Evolutionary conservation across 2,888 invertebrate species (phyloP).

Genomic region (Agrochola litura): DNA sequence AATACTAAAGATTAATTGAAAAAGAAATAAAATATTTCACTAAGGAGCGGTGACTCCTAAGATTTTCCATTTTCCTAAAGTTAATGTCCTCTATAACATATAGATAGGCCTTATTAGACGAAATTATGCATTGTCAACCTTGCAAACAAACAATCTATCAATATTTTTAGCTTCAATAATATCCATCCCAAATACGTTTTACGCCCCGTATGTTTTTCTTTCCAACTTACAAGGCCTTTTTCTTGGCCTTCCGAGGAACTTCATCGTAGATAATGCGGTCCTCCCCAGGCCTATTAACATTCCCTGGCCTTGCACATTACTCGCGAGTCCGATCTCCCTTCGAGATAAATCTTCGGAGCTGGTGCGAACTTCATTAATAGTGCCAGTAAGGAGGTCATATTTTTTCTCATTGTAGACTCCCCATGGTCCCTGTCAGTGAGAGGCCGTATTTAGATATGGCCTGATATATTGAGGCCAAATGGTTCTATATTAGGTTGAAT

Average conservation of each 20-base stretch:
- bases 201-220: neutral
- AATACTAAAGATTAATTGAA: neutral
- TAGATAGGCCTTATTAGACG: neutral
- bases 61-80: neutral
- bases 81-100: neutral
- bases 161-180: neutral
- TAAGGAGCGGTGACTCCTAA: neutral
- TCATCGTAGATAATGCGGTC: conserved; percentile 57
- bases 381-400: conserved; percentile 48
- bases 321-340: conserved; percentile 55
- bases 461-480: conserved; percentile 20
- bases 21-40: neutral
- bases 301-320: conserved; percentile 62
- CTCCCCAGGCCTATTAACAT: conserved; percentile 67
- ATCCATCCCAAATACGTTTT: neutral
- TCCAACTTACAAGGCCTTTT: conserved; percentile 22
- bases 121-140: neutral
- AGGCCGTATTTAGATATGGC: conserved; percentile 20
- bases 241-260: conserved; percentile 32
- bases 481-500: neutral
- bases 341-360: conserved; percentile 62
- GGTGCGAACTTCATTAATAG: conserved; percentile 63
- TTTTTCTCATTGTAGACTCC: conserved; percentile 37
- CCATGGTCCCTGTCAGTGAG: conserved; percentile 16
- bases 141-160: neutral